These are phyloP conservation scores for Otis tarda DNA, from an alignment of 2,113 vertebrate species.

Conservation along the genomic window DNA sequence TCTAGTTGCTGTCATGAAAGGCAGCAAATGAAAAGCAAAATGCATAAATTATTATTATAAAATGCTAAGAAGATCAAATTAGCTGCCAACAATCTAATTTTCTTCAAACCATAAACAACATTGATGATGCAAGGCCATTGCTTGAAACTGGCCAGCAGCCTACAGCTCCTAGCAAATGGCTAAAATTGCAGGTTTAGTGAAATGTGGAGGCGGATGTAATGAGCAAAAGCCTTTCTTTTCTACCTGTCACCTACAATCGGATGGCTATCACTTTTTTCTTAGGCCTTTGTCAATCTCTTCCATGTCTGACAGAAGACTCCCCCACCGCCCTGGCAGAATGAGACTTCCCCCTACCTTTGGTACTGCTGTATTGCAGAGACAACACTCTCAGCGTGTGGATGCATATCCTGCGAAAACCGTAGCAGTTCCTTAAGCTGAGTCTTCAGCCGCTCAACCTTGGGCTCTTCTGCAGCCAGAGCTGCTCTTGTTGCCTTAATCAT, in stretches of 20 bases:
- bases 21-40: not conserved
- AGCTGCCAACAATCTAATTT: constrained; percentile 39
- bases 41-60: not conserved
- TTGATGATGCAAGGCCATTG: not conserved
- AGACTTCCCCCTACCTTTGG: constrained; percentile 79
- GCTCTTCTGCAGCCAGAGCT: constrained; percentile 79
- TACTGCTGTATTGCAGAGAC: constrained; percentile 85
- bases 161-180: not conserved
- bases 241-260: not conserved
- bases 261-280: not conserved
- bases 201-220: not conserved
- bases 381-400: constrained; percentile 79
- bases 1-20: constrained; percentile 29
- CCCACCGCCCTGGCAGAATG: not conserved
- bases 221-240: not conserved
- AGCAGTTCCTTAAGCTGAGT: constrained; percentile 86
- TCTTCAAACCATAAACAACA: not conserved
- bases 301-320: not conserved
- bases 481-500: constrained; percentile 76
- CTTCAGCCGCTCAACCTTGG: constrained; percentile 82
- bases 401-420: constrained; percentile 78
- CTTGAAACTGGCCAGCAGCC: constrained; percentile 28
- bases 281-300: not conserved
- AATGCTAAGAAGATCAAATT: constrained; percentile 31
- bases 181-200: constrained; percentile 1